Evolutionary conservation across 2,888 invertebrate species (phyloP).

Genomic region (Latrodectus elegans): DNA sequence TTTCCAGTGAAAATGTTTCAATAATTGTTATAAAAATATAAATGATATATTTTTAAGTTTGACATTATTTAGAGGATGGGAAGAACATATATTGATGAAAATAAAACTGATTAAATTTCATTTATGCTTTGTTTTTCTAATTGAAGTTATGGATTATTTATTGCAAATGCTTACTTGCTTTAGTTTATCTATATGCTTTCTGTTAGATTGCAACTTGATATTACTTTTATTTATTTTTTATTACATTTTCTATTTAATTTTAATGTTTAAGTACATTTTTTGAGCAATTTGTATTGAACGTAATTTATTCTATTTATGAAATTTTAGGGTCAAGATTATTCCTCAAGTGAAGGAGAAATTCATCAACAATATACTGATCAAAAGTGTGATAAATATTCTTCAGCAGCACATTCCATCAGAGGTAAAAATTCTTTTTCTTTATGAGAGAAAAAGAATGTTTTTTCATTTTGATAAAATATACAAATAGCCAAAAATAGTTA

Average conservation of each 20-base stretch:
- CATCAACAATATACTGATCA: conserved; percentile 34
- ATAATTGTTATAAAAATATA: too few species aligned
- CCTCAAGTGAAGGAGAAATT: conserved; percentile 56
- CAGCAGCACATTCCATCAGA: conserved; percentile 14
- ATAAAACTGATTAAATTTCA: too few species aligned
- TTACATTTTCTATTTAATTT: background rate
- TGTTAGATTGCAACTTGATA: too few species aligned
- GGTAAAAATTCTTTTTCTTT: conserved; percentile 6
- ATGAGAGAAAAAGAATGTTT: background rate
- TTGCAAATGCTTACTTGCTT: too few species aligned
- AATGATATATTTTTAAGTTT: too few species aligned
- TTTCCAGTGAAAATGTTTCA: too few species aligned
- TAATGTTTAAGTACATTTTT: background rate
- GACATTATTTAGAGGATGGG: too few species aligned
- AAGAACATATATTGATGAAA: too few species aligned
- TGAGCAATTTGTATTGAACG: background rate
- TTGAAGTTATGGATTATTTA: too few species aligned
- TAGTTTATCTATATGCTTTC: too few species aligned
- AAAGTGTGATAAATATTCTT: background rate
- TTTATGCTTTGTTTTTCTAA: too few species aligned
- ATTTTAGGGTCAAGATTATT: conserved; percentile 31
- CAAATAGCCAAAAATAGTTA: background rate
- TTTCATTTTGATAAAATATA: background rate
- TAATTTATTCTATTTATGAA: background rate
- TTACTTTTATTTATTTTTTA: background rate